Percentiles rank a stretch among this genome's conserved stretches.
phyloP scores from a whole-genome alignment of 2,797 vertebrate species.

The Schizothorax lantsangensis region DNA sequence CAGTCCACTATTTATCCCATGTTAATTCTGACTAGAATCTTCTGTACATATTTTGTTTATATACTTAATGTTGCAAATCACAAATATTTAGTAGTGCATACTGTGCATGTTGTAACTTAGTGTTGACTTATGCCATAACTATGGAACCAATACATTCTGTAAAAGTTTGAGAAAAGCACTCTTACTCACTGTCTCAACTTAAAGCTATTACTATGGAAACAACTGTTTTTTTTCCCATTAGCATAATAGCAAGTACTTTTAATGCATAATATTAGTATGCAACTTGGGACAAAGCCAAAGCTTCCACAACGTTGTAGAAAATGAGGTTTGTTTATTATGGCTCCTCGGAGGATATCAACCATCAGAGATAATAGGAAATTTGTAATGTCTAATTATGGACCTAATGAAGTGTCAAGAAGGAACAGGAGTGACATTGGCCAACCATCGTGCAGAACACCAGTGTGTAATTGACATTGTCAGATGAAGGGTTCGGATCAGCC shows the following conservation, averaged over 20 bases:
- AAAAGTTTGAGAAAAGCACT: not conserved
- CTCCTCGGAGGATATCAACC: not conserved
- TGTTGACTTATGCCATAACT: not conserved
- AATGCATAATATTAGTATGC: slow-evolving; percentile 1
- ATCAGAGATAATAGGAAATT: slow-evolving; percentile 25
- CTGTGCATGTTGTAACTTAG: not conserved
- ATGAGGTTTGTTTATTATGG: slow-evolving; percentile 26
- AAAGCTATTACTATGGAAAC: not conserved
- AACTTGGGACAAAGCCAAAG: slow-evolving; percentile 9
- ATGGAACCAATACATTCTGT: not conserved
- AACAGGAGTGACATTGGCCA: slow-evolving; percentile 17
- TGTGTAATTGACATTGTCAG: slow-evolving; percentile 37
- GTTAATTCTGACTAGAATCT: not conserved
- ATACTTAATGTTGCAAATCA: not conserved
- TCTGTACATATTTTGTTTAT: not conserved
- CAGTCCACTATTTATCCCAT: not conserved
- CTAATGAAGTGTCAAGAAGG: slow-evolving; percentile 18
- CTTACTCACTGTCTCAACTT: not conserved
- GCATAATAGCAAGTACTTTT: not conserved
- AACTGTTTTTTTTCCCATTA: not conserved
- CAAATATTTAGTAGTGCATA: not conserved
- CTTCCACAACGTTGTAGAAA: not conserved
- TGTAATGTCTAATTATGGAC: slow-evolving; percentile 32
- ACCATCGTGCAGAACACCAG: not conserved
- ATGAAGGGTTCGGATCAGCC: not conserved